A percentile compares a stretch with the other conserved stretches of the same genome.
Conservation (phyloP, 1,140 invertebrate species). For the Trichomalopsis sarcophagae region DNA sequence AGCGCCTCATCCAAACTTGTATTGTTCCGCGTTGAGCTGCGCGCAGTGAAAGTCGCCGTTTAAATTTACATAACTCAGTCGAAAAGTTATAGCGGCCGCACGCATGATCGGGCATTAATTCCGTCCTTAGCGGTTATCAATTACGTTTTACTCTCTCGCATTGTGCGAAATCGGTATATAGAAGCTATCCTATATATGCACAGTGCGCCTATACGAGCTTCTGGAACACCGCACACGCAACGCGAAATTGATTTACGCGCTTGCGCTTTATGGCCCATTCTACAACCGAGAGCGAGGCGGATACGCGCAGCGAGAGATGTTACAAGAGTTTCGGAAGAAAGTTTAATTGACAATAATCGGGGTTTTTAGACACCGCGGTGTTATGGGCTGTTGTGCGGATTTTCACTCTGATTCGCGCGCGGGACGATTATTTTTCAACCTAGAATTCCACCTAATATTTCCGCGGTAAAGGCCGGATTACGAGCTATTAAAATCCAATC, state of each 20-base stretch:
- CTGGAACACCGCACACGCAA: neutral
- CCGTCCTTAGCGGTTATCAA: slow-evolving; percentile 37
- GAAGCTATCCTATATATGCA: neutral
- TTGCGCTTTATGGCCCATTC: slow-evolving; percentile 8
- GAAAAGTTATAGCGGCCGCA: slow-evolving; percentile 22
- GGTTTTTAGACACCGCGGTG: too few species aligned
- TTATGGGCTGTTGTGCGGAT: too few species aligned
- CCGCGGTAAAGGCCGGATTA: neutral
- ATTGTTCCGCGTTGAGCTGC: slow-evolving; percentile 11
- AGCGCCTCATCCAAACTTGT: slow-evolving; percentile 9
- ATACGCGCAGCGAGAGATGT: too few species aligned
- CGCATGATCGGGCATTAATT: slow-evolving; percentile 39
- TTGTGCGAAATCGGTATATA: neutral
- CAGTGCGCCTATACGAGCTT: neutral
- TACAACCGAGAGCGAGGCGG: neutral
- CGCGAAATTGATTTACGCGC: slow-evolving; percentile 32
- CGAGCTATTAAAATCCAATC: neutral
- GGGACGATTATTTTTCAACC: neutral
- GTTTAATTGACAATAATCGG: neutral
- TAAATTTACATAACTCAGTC: slow-evolving; percentile 47
- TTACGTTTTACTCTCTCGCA: slow-evolving; percentile 5
- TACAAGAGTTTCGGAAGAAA: neutral
- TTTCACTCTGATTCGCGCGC: neutral
- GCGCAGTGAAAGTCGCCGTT: slow-evolving; percentile 35
- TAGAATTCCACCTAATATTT: neutral